Percentiles rank a stretch among this genome's conserved stretches.
phyloP scores from a whole-genome alignment of 2,113 vertebrate species.

The Promerops cafer region DNA sequence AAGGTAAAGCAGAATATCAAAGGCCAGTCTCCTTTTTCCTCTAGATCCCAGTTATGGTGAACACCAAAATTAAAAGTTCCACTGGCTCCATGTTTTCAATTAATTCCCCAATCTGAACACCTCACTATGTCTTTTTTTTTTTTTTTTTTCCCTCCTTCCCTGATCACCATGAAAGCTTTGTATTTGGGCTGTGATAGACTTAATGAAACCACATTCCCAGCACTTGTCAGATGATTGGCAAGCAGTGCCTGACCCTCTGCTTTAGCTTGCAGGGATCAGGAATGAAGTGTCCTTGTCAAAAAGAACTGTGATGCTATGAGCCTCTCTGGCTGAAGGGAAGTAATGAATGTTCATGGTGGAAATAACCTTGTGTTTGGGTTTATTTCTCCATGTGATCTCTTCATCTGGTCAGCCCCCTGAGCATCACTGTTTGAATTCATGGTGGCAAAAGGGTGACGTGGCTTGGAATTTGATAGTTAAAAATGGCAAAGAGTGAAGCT shows the following conservation, averaged over 20 bases:
- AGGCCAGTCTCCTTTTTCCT: not conserved
- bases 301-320: not conserved
- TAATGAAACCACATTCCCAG: not conserved
- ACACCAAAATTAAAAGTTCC: not conserved
- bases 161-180: not conserved
- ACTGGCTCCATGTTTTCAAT: not conserved
- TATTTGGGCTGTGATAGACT: not conserved
- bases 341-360: not conserved
- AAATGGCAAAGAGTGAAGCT: not conserved
- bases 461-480: not conserved
- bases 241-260: not conserved
- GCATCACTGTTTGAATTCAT: not conserved
- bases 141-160: no score
- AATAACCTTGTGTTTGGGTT: not conserved
- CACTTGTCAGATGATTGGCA: not conserved
- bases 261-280: not conserved
- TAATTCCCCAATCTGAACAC: not conserved
- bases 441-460: fast-evolving
- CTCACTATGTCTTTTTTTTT: no score
- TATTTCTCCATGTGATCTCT: not conserved
- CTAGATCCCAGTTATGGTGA: not conserved
- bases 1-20: not conserved
- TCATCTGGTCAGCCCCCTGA: not conserved
- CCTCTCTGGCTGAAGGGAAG: not conserved
- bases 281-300: not conserved